phyloP scores from a whole-genome alignment of 2,113 vertebrate species.

The Lucifuga dentata region DNA sequence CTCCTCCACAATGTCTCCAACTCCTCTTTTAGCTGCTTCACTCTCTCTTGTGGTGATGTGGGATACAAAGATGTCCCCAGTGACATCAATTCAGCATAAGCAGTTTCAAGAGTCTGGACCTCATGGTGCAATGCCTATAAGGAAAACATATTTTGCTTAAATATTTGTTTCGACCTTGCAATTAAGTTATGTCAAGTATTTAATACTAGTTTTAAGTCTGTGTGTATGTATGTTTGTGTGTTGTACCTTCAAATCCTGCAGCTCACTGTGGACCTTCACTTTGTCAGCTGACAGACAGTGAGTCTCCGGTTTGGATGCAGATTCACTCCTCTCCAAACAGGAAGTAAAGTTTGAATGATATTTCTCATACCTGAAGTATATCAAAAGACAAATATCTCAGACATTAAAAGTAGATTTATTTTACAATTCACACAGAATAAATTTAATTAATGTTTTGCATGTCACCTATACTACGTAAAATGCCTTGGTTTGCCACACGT shows the following conservation, averaged over 20 bases:
- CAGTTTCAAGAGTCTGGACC: slow-evolving; percentile 74
- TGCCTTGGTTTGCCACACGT: too few species aligned
- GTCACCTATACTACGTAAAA: too few species aligned
- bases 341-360: slow-evolving; percentile 85
- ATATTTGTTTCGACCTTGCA: neutral
- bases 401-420: neutral
- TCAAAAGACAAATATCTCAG: slow-evolving; percentile 3
- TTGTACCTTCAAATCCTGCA: slow-evolving; percentile 87
- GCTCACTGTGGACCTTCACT: slow-evolving; percentile 87
- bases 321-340: slow-evolving; percentile 90
- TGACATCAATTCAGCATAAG: slow-evolving; percentile 79
- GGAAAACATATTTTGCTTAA: neutral
- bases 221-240: neutral
- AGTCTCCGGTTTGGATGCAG: slow-evolving; percentile 77
- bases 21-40: slow-evolving; percentile 80
- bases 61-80: slow-evolving; percentile 83
- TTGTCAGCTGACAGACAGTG: slow-evolving; percentile 86
- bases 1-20: slow-evolving; percentile 84
- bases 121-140: slow-evolving; percentile 85
- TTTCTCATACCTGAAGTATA: slow-evolving; percentile 89
- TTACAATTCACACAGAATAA: too few species aligned
- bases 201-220: too few species aligned
- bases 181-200: neutral
- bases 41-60: slow-evolving; percentile 81
- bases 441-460: too few species aligned